These are phyloP conservation scores for Micronycteris hirsuta DNA, from an alignment of 2,113 vertebrate genomes.

Conservation along the genomic window DNA sequence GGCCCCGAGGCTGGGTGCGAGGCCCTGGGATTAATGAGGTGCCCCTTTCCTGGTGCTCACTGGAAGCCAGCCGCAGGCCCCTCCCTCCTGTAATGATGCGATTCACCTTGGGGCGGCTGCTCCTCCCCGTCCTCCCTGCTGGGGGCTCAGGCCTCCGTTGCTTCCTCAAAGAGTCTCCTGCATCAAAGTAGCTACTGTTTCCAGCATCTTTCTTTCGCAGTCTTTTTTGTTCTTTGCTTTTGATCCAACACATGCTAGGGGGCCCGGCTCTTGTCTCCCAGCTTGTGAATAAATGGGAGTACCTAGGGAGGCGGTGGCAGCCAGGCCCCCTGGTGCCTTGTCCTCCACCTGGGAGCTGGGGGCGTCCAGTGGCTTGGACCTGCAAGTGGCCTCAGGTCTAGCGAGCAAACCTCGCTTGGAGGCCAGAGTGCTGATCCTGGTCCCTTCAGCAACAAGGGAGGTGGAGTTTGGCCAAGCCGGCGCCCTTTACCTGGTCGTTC, in stretches of 20 bases:
- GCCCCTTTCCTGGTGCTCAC: background rate
- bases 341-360: background rate
- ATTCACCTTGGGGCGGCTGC: background rate
- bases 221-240: constrained; percentile 58
- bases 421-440: background rate
- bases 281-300: constrained; percentile 37
- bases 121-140: constrained; percentile 1
- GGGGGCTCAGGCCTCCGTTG: constrained; percentile 14
- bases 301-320: background rate
- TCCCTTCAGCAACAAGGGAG: background rate
- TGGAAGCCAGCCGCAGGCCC: background rate
- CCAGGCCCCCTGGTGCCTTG: background rate
- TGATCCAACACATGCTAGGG: constrained; percentile 26
- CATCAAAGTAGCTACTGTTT: constrained; percentile 57
- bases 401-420: background rate
- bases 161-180: constrained; percentile 54
- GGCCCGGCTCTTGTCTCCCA: constrained; percentile 52
- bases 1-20: background rate
- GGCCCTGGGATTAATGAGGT: constrained; percentile 11
- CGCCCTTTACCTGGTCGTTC: background rate
- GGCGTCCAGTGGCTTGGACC: background rate
- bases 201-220: constrained; percentile 38
- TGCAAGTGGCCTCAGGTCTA: background rate
- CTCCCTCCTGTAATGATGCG: background rate
- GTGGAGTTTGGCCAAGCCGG: background rate